A percentile compares a stretch with the other conserved stretches of the same genome.
Conservation (phyloP, 2,113 vertebrate genomes). For the Ctenodactylus gundi region DNA sequence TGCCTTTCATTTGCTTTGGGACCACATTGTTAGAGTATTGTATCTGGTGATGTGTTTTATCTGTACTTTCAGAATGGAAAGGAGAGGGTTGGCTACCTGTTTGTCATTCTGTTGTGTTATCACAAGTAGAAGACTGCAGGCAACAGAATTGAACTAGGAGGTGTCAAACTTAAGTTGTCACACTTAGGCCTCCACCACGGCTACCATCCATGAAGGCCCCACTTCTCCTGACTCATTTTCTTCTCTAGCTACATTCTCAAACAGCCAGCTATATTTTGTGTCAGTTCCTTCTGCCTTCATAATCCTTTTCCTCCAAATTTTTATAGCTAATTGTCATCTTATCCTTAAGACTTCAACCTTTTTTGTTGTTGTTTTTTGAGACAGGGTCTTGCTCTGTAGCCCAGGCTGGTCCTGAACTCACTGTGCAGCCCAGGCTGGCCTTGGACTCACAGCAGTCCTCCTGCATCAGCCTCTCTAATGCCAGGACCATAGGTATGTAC, state of each 20-base stretch:
- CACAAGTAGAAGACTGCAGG: neutral
- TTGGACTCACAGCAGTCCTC: too few species aligned
- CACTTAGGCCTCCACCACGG: neutral
- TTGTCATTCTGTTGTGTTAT: neutral
- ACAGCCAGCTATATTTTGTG: neutral
- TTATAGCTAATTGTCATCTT: neutral
- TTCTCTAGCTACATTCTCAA: neutral
- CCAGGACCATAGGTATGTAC: too few species aligned
- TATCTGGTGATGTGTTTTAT: neutral
- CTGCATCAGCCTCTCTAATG: too few species aligned
- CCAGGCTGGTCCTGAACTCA: too few species aligned
- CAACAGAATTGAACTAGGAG: neutral
- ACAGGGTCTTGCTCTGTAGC: too few species aligned
- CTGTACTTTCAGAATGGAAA: neutral
- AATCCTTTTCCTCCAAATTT: neutral
- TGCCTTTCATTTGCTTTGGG: neutral
- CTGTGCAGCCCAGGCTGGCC: too few species aligned
- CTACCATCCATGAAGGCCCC: neutral
- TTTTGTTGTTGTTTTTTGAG: too few species aligned
- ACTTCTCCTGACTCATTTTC: conserved; percentile 5
- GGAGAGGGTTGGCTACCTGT: neutral
- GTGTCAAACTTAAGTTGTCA: neutral
- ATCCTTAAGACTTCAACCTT: neutral
- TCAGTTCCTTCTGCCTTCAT: neutral
- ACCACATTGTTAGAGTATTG: neutral